Conservation (phyloP, 2,888 invertebrate species). For the Heliconius sara region DNA sequence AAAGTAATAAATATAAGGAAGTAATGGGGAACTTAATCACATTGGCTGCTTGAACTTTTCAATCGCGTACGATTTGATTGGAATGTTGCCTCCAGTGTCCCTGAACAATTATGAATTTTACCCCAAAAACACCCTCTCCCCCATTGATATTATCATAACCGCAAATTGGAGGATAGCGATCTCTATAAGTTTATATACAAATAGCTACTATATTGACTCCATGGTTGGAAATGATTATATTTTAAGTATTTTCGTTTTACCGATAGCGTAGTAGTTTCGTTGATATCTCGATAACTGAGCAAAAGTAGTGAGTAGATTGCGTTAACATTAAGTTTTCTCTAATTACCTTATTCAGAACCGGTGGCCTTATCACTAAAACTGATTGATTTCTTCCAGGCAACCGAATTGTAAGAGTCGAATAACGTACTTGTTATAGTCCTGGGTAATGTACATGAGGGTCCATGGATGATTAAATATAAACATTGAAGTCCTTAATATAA, state of each 20-base stretch:
- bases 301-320: too few species aligned
- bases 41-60: constrained; percentile 17
- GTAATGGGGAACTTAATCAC: constrained; percentile 11
- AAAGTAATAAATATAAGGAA: constrained; percentile 1
- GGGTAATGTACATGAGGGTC: too few species aligned
- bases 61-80: constrained; percentile 19
- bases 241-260: background rate
- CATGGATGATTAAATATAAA: too few species aligned
- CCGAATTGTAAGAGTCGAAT: too few species aligned
- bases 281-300: too few species aligned
- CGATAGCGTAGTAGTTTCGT: background rate
- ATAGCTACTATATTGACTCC: constrained; percentile 31
- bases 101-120: constrained; percentile 29
- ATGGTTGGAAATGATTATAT: background rate
- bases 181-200: constrained; percentile 47
- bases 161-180: constrained; percentile 38
- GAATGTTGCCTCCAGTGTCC: constrained; percentile 3
- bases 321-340: too few species aligned
- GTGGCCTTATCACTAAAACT: too few species aligned
- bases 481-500: background rate
- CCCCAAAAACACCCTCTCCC: constrained; percentile 16
- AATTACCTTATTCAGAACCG: too few species aligned
- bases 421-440: too few species aligned
- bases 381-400: too few species aligned
- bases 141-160: constrained; percentile 34